A percentile compares a stretch with the other conserved stretches of the same genome.
Conservation (phyloP, 2,113 vertebrate genomes). For the Rhinolophus sinicus region DNA sequence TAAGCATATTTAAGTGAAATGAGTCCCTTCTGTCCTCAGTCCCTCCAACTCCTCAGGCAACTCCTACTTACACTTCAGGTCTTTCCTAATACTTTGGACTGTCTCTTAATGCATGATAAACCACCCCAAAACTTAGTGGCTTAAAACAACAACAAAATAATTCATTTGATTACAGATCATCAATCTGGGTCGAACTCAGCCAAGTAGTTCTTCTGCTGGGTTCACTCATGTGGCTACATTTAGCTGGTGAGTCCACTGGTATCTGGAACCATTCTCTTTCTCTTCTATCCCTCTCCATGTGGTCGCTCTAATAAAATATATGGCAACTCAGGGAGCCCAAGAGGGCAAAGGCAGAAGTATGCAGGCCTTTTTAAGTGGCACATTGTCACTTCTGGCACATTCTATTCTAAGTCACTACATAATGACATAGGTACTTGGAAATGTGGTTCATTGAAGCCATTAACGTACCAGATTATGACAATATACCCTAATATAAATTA, state of each 20-base stretch:
- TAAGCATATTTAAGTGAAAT: neutral
- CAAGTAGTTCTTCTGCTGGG: neutral
- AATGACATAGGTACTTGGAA: neutral
- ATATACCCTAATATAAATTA: neutral
- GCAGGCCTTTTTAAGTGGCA: neutral
- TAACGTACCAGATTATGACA: neutral
- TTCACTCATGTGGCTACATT: neutral
- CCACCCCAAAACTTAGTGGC: neutral
- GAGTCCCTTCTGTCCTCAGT: neutral
- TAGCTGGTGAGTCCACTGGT: neutral
- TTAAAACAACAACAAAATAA: neutral
- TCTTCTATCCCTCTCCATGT: neutral
- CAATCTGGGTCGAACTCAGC: neutral
- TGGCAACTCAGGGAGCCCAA: accelerated
- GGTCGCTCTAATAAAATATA: neutral
- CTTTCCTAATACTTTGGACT: neutral
- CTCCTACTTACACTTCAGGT: too few species aligned
- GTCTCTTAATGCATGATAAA: neutral
- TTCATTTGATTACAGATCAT: neutral
- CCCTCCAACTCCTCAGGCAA: neutral
- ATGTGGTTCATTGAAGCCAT: neutral
- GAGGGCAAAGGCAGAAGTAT: neutral
- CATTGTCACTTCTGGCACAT: neutral
- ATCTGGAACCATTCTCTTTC: neutral
- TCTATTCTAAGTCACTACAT: neutral